Evolutionary conservation across 2,888 invertebrate species (phyloP).

Genomic region (Athrips mouffetella): DNA sequence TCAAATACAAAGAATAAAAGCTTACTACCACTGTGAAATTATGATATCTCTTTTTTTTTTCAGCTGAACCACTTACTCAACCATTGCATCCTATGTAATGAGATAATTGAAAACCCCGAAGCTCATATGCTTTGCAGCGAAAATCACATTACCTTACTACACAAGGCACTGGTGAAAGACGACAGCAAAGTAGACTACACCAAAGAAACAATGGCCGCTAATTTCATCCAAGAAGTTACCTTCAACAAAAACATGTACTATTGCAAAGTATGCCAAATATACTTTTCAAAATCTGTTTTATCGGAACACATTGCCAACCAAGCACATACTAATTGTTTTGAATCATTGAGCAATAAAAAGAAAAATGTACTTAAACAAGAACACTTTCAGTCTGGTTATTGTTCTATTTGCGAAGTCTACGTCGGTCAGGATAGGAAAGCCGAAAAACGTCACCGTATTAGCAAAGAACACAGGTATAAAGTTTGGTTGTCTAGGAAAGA

Average conservation of each 20-base stretch:
- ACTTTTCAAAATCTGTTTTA: background rate
- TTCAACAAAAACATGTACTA: background rate
- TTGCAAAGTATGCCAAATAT: background rate
- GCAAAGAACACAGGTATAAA: no score
- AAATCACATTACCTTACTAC: background rate
- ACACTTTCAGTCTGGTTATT: background rate
- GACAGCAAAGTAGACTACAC: background rate
- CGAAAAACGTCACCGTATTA: no score
- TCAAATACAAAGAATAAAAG: no score
- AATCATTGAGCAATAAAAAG: background rate
- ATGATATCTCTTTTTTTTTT: no score
- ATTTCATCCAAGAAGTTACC: background rate
- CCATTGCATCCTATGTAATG: background rate
- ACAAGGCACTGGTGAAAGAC: background rate
- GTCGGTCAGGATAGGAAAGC: background rate
- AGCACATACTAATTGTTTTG: background rate
- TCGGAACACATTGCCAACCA: background rate
- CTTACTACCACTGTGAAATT: no score
- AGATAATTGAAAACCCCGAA: constrained; percentile 43
- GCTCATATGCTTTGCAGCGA: background rate
- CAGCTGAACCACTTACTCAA: background rate
- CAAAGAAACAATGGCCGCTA: background rate
- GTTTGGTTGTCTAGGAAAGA: no score
- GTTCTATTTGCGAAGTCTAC: background rate
- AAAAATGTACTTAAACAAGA: background rate